Percentiles rank a stretch among this genome's conserved stretches.
phyloP scores from a whole-genome alignment of 37 sponge, comb jelly and placozoan species.

The Hormiphora californensis region DNA sequence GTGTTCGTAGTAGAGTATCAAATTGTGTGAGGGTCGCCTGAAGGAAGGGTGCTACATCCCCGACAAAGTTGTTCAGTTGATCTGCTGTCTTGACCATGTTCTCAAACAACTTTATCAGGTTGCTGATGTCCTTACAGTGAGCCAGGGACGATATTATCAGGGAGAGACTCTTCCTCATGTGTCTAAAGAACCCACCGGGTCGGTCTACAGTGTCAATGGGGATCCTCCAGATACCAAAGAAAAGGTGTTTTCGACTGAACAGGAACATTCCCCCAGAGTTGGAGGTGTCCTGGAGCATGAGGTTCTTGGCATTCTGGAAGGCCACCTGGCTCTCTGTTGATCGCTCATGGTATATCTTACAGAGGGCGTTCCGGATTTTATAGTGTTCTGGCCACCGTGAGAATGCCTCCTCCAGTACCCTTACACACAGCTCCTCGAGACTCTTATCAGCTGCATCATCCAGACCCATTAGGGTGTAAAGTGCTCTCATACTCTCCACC shows the following conservation, averaged over 20 bases:
- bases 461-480: too few species aligned
- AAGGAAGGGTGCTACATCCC: constrained; percentile 42
- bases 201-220: constrained; percentile 43
- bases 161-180: constrained; percentile 46
- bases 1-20: not conserved
- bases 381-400: constrained; percentile 25
- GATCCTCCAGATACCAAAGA: constrained; percentile 48
- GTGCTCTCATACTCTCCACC: not conserved
- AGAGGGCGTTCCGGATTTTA: constrained; percentile 46
- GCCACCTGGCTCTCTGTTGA: not conserved
- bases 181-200: constrained; percentile 47
- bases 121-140: constrained; percentile 44
- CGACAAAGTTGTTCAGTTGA: constrained; percentile 48
- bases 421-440: not conserved
- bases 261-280: constrained; percentile 48
- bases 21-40: constrained; percentile 40
- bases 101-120: constrained; percentile 32
- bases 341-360: constrained; percentile 20
- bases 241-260: constrained; percentile 24
- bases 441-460: too few species aligned
- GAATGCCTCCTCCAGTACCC: not conserved
- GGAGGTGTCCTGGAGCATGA: constrained; percentile 37
- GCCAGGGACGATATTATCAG: constrained; percentile 31
- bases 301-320: constrained; percentile 7
- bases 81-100: constrained; percentile 55